A percentile compares a stretch with the other conserved stretches of the same genome.
These are phyloP conservation scores for Ericerus pela DNA, from an alignment of 1,140 invertebrate genomes.

Conservation along the genomic window DNA sequence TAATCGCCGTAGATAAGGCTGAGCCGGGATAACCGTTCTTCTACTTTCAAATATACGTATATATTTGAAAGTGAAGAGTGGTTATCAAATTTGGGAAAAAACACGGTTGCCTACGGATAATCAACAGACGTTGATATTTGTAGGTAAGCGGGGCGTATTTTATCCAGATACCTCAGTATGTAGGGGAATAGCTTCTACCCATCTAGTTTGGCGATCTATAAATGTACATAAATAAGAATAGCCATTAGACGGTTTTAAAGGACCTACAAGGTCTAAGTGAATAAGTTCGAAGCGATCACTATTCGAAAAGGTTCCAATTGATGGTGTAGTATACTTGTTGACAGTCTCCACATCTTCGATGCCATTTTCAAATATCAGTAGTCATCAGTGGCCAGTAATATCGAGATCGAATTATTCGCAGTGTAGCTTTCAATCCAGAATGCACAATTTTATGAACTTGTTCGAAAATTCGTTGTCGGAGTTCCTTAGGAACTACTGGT, in stretches of 20 bases:
- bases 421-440: conserved; percentile 25
- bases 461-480: conserved; percentile 21
- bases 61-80: too few relatives aligned
- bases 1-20: too few relatives aligned
- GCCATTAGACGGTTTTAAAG: conserved; percentile 20
- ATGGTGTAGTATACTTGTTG: conserved; percentile 19
- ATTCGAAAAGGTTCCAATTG: conserved; percentile 20
- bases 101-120: too few relatives aligned
- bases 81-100: too few relatives aligned
- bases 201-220: conserved; percentile 27
- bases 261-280: conserved; percentile 35
- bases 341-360: conserved; percentile 21
- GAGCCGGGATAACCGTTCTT: too few relatives aligned
- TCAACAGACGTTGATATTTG: too few relatives aligned
- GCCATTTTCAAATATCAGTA: conserved; percentile 22
- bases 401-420: conserved; percentile 27
- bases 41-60: too few relatives aligned
- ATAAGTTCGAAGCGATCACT: conserved; percentile 25
- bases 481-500: background rate
- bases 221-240: conserved; percentile 25
- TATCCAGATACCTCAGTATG: too few relatives aligned
- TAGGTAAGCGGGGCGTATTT: too few relatives aligned
- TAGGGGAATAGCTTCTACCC: conserved; percentile 26
- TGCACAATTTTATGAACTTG: conserved; percentile 27
- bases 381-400: conserved; percentile 32